Evolutionary conservation across 1,140 invertebrate genomes (phyloP).

Genomic region (Platyscapa corneri): DNA sequence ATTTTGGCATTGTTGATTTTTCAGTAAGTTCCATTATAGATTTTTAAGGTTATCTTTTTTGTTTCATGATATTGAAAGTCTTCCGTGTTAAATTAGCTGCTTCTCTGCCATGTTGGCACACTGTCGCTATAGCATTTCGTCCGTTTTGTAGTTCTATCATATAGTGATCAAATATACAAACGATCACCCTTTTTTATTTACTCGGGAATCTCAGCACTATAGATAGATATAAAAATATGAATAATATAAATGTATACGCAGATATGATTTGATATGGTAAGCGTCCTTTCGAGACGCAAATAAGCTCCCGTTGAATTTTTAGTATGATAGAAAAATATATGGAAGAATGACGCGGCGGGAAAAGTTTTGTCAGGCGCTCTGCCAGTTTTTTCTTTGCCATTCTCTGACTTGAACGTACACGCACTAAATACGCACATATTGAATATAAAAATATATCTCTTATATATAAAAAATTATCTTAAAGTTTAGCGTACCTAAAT

Average conservation of each 20-base stretch:
- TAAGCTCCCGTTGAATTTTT: not conserved
- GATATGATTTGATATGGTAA: not conserved
- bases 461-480: not conserved
- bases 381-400: not conserved
- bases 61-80: not conserved
- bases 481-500: not conserved
- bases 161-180: not conserved
- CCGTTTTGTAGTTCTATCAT: too few species aligned
- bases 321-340: not conserved
- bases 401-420: not conserved
- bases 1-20: not conserved
- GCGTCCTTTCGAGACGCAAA: not conserved
- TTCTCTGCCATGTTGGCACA: slow-evolving; percentile 21
- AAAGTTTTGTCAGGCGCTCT: not conserved
- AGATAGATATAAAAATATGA: too few species aligned
- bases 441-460: not conserved
- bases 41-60: slow-evolving; percentile 3
- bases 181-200: not conserved
- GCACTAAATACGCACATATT: too few species aligned
- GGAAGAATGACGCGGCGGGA: not conserved
- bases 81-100: not conserved
- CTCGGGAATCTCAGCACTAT: not conserved
- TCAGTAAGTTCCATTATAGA: too few species aligned
- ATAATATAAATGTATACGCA: too few species aligned
- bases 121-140: not conserved